Base-by-base conservation (phyloP, 2,888 invertebrate genomes). In the Pammene aurita region DNA sequence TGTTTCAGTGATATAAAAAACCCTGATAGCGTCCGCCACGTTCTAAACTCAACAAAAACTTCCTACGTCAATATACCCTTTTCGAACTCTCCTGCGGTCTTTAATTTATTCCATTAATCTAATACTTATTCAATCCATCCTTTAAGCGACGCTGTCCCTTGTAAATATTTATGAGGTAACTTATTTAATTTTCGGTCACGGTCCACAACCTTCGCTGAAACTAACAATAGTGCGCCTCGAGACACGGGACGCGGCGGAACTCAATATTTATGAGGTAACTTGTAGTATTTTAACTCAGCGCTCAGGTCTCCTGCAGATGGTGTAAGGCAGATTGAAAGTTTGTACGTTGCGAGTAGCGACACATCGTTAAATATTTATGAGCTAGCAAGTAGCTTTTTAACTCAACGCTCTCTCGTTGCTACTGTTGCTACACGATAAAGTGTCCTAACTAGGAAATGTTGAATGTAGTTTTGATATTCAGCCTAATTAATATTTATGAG, bases 81-180 rank as follows among this genome's bases (percentile, higher is more conserved):
- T 14, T 14, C n/a, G 7, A 35, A 26, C 42, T 42, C 18, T n/a
- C 26, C 9, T 46, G 60, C 13, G 50, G 61, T 50, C 46, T 48
- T 10, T 56, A 62, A 55, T 62, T 62, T 42, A 50, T 61, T 42
- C 56, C 46, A 67, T 56, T 48, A 61, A 50, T 50, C 61, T 38
- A 38, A 48, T n/a, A 14, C 34, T 55, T 26, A 16, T 62, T 57
- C 57, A 16, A 61, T 61, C 61, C 26, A 18, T 54, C 60, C 34
- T 62, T 56, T 34, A 67, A 61, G 60, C 60, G 42, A 18, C 54
- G 34, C 58, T 54, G 67, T 50, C 67, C 67, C 56, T 62, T 14
- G 56, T 67, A 56, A 62, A 67, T 67, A 67, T 67, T 67, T 67
- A 67, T 67, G 62, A 67, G 67, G 18, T 7, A 67, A 67, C 62